phyloP scores from a whole-genome alignment of 2,113 vertebrate species.

The Eonycteris spelaea region DNA sequence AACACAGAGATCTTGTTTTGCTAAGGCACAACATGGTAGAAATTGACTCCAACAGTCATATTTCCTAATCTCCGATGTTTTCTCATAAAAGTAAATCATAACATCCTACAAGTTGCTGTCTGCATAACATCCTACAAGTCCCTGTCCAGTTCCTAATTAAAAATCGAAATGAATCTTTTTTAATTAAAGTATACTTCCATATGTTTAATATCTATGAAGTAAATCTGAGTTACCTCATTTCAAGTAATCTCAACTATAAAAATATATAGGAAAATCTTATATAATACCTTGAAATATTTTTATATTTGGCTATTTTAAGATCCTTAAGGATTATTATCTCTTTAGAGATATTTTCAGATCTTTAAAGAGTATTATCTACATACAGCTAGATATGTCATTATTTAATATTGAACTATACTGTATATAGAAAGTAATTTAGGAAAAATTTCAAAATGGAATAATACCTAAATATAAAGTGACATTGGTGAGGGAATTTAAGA shows the following conservation, averaged over 20 bases:
- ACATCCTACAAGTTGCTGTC: background rate
- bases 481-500: background rate
- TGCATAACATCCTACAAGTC: background rate
- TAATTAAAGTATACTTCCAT: conserved; percentile 37
- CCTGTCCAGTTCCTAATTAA: conserved; percentile 44
- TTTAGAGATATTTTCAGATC: conserved; percentile 54
- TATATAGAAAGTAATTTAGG: conserved; percentile 14
- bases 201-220: conserved; percentile 34
- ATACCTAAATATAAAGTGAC: conserved; percentile 2
- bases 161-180: conserved; percentile 48
- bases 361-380: conserved; percentile 27
- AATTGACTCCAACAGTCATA: background rate
- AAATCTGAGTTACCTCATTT: conserved; percentile 26
- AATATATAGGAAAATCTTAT: conserved; percentile 30
- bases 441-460: conserved; percentile 42
- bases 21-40: background rate
- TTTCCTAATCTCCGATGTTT: background rate
- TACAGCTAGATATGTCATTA: background rate
- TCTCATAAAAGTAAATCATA: conserved; percentile 30
- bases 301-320: conserved; percentile 55
- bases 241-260: background rate
- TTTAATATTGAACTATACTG: conserved; percentile 2
- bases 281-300: conserved; percentile 31
- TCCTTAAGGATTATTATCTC: conserved; percentile 40
- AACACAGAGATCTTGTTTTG: background rate